phyloP scores from a whole-genome alignment of 2,888 invertebrate genomes.

The Luperina nickerlii region DNA sequence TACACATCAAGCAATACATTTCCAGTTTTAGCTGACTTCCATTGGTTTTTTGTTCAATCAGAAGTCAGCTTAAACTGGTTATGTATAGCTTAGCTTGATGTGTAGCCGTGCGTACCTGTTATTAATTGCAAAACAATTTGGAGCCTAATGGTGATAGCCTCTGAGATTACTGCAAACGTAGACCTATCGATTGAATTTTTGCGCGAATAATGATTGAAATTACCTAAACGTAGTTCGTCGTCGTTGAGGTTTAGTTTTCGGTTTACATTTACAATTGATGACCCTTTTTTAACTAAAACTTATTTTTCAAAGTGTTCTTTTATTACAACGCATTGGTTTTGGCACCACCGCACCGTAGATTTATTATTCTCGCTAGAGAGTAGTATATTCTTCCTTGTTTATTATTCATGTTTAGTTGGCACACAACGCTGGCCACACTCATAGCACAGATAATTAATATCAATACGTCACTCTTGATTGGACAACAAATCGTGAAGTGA shows the following conservation, averaged over 20 bases:
- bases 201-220: background rate
- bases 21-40: too few species aligned
- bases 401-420: background rate
- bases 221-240: background rate
- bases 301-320: background rate
- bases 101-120: background rate
- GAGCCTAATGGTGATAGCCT: background rate
- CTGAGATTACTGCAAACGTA: background rate
- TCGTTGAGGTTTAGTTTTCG: too few species aligned
- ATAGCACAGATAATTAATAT: conserved; percentile 16
- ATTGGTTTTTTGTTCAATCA: too few species aligned
- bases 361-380: background rate
- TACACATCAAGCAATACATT: too few species aligned
- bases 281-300: background rate
- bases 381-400: too few species aligned
- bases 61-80: too few species aligned
- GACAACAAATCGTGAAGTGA: conserved; percentile 6
- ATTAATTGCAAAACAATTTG: background rate
- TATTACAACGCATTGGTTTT: background rate
- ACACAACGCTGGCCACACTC: background rate
- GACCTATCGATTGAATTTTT: background rate
- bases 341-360: background rate
- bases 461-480: conserved; percentile 13
- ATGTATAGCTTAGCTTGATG: too few species aligned
- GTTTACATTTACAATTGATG: background rate